Evolutionary conservation across 2,797 vertebrate species (phyloP), one percentile per base, ranked within the genome.

Genomic region (Xyrichtys novacula): DNA sequence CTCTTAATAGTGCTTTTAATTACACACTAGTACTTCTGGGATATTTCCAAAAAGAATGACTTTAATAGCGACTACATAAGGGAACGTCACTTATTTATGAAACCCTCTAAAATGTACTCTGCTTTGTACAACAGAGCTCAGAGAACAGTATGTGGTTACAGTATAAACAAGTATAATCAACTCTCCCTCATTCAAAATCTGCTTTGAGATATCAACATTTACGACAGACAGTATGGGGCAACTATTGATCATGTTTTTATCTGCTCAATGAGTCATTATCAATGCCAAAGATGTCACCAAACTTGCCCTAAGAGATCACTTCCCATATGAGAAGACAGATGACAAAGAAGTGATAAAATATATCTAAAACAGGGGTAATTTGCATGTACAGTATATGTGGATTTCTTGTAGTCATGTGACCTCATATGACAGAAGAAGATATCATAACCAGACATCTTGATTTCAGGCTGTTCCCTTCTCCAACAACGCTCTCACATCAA

Each of bases 121-220:
- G 39, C 54, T 52, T 40, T 23, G 70, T 76, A 84, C 81, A 85
- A 76, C 72, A 76, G 38, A 74, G 85, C 71, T 71, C 80, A 67
- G 72, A 72, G 74, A 72, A 60, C 36, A 74, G 48, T 42, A 47
- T 7, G 47, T 70, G 74, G 47, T 68, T 34, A 78, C 63, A 57
- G 19, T 47, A 28, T 48, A 58, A 61, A 71, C 54, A 29, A 44
- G 62, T 75, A 66, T 73, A 70, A 77, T 73, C 81, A 39, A 14
- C 26, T n/a, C 26, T 70, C 72, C 47, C 74, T 72, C 38, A 77
- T 71, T 56, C 60, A 48, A 63, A 77, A 47, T 49, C 32, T 53
- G 52, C 62, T 74, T 70, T 40, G 46, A 58, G 50, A 58, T 53
- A 61, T 68, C 58, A 60, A 19, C 38, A 22, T 28, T 65, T 23